Evolutionary conservation across 2,797 vertebrate species (phyloP).

Genomic region (Coluber constrictor): DNA sequence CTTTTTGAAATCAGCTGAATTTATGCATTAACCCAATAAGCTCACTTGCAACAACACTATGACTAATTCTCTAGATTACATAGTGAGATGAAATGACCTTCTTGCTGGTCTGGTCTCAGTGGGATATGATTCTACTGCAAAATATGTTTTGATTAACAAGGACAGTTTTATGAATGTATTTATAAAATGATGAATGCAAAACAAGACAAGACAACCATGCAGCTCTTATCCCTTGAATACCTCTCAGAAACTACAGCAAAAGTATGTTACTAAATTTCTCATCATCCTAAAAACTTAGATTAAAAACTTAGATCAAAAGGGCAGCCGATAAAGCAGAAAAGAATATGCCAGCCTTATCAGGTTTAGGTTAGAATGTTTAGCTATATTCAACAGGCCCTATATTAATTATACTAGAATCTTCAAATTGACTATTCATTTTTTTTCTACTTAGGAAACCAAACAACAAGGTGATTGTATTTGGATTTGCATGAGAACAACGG

Average conservation of each 20-base stretch:
- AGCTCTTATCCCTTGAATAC: background rate
- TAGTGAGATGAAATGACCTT: background rate
- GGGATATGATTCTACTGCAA: slow-evolving; percentile 5
- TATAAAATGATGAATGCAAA: background rate
- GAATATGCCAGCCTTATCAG: background rate
- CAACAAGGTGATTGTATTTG: background rate
- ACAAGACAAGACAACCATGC: background rate
- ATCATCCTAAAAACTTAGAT: background rate
- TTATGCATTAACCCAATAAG: slow-evolving; percentile 30
- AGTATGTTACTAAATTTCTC: accelerated
- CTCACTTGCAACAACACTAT: background rate
- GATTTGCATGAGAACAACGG: background rate
- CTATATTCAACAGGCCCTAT: background rate
- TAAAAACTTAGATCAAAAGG: background rate
- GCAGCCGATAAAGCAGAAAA: background rate
- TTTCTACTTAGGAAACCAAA: background rate
- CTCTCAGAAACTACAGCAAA: slow-evolving; percentile 19
- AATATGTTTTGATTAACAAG: background rate
- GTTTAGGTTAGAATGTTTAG: background rate
- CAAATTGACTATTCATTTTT: no score
- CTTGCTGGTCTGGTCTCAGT: slow-evolving; percentile 10
- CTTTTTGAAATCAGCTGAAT: slow-evolving; percentile 33
- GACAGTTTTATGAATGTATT: slow-evolving; percentile 12
- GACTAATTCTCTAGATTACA: slow-evolving; percentile 23
- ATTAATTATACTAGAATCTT: no score